These are phyloP conservation scores for Rhynchophorus ferrugineus DNA, from an alignment of 1,140 invertebrate species.

Conservation along the genomic window DNA sequence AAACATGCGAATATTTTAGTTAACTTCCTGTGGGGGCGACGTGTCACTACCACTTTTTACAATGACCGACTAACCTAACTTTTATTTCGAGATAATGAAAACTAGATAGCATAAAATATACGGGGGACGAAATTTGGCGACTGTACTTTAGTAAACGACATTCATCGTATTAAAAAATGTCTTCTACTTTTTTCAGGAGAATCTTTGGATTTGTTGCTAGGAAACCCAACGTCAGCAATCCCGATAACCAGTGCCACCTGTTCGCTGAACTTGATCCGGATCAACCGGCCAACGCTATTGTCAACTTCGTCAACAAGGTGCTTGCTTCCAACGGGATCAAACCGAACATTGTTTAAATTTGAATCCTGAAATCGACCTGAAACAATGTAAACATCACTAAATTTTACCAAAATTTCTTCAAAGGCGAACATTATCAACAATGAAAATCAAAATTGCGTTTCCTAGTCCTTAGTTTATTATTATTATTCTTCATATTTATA, in stretches of 20 bases:
- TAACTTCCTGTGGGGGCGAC: too few relatives aligned
- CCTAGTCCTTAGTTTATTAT: slow-evolving; percentile 13
- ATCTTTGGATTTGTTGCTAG: slow-evolving; percentile 93
- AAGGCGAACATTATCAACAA: slow-evolving; percentile 7
- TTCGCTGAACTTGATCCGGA: slow-evolving; percentile 93
- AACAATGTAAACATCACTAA: slow-evolving; percentile 6
- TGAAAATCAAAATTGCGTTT: slow-evolving; percentile 1
- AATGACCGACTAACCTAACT: too few relatives aligned
- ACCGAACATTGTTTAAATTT: slow-evolving; percentile 47
- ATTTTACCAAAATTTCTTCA: neutral
- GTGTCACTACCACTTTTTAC: too few relatives aligned
- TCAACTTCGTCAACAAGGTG: slow-evolving; percentile 93
- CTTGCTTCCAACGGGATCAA: slow-evolving; percentile 55
- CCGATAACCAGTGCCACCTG: slow-evolving; percentile 93
- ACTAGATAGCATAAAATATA: too few relatives aligned
- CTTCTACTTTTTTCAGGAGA: slow-evolving; percentile 55
- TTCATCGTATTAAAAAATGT: too few relatives aligned
- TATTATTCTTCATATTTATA: slow-evolving; percentile 10
- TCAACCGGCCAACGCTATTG: slow-evolving; percentile 91
- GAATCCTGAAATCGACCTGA: neutral
- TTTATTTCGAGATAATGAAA: too few relatives aligned
- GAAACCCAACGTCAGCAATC: slow-evolving; percentile 64
- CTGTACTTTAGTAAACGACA: neutral
- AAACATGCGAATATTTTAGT: too few relatives aligned
- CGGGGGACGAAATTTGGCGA: neutral